Conservation (phyloP, 2,888 invertebrate species). For the Tyria jacobaeae region DNA sequence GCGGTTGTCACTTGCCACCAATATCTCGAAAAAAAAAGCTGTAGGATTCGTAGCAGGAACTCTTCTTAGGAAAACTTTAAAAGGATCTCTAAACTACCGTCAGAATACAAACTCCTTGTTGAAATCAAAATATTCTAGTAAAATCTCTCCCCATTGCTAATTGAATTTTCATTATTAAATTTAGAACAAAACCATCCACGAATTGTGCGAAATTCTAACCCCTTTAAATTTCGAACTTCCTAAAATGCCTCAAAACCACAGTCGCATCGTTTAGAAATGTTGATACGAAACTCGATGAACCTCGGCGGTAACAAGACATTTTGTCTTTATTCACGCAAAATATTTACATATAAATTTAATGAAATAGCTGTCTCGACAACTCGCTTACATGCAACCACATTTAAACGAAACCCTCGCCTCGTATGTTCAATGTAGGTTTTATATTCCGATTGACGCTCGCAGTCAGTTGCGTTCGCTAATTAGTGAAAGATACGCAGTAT, state of each 20-base stretch:
- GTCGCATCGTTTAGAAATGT: conserved; percentile 8
- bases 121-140: not conserved
- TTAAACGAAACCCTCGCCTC: too few species aligned
- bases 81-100: not conserved
- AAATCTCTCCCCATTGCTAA: not conserved
- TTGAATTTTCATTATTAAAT: conserved; percentile 1
- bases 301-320: not conserved
- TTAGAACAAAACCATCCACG: not conserved
- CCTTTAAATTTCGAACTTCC: conserved; percentile 4
- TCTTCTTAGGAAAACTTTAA: too few species aligned
- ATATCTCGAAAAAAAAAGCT: too few species aligned
- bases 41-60: too few species aligned
- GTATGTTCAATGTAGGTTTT: not conserved
- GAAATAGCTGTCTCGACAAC: conserved; percentile 30
- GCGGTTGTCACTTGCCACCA: too few species aligned
- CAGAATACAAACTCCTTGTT: not conserved
- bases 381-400: conserved; percentile 1
- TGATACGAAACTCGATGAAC: not conserved
- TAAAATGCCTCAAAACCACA: conserved; percentile 13
- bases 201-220: not conserved
- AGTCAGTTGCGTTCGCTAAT: too few species aligned
- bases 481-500: too few species aligned
- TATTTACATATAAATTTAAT: conserved; percentile 15
- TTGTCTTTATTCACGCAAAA: conserved; percentile 37
- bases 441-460: not conserved